These are phyloP conservation scores for Neolamprologus ventralis DNA, from an alignment of 2,113 vertebrate species.

Conservation along the genomic window DNA sequence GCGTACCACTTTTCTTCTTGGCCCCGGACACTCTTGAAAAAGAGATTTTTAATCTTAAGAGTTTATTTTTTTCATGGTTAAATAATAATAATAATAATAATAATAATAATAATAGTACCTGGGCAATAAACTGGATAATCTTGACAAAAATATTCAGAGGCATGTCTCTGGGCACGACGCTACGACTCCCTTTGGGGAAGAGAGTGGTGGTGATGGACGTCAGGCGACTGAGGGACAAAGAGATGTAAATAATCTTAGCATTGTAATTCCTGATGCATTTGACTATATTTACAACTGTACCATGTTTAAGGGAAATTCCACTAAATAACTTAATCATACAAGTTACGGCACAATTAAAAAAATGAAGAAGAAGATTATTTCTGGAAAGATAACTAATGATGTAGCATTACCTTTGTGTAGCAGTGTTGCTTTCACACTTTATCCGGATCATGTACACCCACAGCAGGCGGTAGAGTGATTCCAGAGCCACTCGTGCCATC, in stretches of 20 bases:
- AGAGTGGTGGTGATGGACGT: conserved; percentile 94
- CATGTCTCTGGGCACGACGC: conserved; percentile 96
- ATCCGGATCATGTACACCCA: conserved; percentile 99
- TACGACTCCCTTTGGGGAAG: conserved; percentile 96
- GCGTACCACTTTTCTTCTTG: neutral
- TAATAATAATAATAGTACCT: conserved; percentile 59
- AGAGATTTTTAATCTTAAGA: neutral
- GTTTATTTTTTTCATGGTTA: neutral
- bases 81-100: neutral
- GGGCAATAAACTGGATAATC: conserved; percentile 98
- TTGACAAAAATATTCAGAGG: conserved; percentile 99
- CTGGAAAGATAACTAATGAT: neutral
- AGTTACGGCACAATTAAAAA: neutral
- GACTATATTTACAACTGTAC: neutral
- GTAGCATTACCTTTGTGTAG: conserved; percentile 86
- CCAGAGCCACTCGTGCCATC: conserved; percentile 98
- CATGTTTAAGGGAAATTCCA: neutral
- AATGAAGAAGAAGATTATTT: neutral
- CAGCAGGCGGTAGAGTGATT: conserved; percentile 93
- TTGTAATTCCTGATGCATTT: neutral
- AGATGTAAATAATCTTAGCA: neutral
- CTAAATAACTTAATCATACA: neutral
- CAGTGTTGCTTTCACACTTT: conserved; percentile 99
- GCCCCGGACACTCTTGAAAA: neutral
- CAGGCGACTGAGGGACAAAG: conserved; percentile 78